These are phyloP conservation scores for Pogonocichla stellata DNA, from an alignment of 2,113 vertebrate species.

Conservation along the genomic window DNA sequence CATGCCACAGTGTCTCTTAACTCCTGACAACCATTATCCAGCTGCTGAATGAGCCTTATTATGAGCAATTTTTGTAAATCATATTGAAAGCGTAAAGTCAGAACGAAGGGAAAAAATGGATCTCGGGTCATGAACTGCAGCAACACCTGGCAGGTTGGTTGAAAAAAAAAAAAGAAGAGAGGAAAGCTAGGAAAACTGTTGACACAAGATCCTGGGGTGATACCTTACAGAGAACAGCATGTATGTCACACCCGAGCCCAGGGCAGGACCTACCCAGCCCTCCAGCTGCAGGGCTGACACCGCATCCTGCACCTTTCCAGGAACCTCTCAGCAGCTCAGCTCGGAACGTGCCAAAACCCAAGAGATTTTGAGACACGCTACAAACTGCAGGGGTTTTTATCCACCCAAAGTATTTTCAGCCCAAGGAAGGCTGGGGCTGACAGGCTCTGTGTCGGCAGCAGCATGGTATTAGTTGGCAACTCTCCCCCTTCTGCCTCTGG, in stretches of 20 bases:
- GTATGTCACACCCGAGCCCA: conserved; percentile 40
- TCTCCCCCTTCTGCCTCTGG: background rate
- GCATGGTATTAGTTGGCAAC: accelerated
- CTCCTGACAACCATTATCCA: conserved; percentile 70
- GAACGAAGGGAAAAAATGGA: background rate
- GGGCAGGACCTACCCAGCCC: conserved; percentile 58
- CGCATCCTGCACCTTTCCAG: background rate
- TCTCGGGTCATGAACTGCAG: conserved; percentile 54
- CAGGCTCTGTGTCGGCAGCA: background rate
- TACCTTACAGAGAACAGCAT: background rate
- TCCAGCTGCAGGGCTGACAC: conserved; percentile 38
- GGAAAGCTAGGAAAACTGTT: conserved; percentile 43
- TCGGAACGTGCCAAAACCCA: background rate
- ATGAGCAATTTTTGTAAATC: conserved; percentile 69
- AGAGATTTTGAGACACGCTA: background rate
- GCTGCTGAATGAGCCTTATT: conserved; percentile 67
- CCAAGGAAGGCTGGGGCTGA: background rate
- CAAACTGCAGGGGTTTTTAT: background rate
- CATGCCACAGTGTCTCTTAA: conserved; percentile 58
- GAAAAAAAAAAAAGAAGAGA: background rate
- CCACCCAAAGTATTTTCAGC: background rate
- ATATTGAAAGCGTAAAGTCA: conserved; percentile 59
- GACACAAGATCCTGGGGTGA: conserved; percentile 47
- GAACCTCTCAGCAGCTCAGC: background rate
- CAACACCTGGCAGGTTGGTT: conserved; percentile 38